These are phyloP conservation scores for Bujurquina vittata DNA, from an alignment of 2,113 vertebrate genomes.

Conservation along the genomic window DNA sequence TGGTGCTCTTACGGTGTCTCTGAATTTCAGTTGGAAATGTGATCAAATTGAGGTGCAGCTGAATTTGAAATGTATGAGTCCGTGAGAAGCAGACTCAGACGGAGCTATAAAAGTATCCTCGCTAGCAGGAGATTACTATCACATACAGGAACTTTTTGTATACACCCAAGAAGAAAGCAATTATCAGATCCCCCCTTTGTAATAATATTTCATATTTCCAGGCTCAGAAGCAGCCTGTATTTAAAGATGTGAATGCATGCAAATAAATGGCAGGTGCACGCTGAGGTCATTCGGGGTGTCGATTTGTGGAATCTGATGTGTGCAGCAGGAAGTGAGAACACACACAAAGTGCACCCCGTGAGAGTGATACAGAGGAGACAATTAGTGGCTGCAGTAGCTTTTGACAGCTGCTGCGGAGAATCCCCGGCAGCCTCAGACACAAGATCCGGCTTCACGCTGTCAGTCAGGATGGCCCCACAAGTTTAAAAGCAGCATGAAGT, in stretches of 20 bases:
- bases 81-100: neutral
- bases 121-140: neutral
- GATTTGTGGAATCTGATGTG: neutral
- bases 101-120: neutral
- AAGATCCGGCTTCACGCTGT: conserved; percentile 12
- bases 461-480: neutral
- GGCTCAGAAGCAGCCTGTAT: rapidly evolving
- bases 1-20: neutral
- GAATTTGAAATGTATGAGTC: neutral
- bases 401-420: conserved; percentile 31
- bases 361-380: neutral
- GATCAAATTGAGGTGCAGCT: neutral
- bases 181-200: neutral
- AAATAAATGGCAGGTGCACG: neutral
- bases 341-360: neutral
- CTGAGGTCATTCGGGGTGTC: neutral
- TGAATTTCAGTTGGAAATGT: neutral
- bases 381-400: conserved; percentile 11
- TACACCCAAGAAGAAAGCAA: neutral
- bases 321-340: neutral
- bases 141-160: neutral
- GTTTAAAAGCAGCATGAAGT: conserved; percentile 1
- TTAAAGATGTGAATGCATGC: neutral
- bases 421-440: conserved; percentile 3
- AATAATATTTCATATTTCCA: neutral